Conservation (phyloP, 2,888 invertebrate species). For the Euproctis similis region DNA sequence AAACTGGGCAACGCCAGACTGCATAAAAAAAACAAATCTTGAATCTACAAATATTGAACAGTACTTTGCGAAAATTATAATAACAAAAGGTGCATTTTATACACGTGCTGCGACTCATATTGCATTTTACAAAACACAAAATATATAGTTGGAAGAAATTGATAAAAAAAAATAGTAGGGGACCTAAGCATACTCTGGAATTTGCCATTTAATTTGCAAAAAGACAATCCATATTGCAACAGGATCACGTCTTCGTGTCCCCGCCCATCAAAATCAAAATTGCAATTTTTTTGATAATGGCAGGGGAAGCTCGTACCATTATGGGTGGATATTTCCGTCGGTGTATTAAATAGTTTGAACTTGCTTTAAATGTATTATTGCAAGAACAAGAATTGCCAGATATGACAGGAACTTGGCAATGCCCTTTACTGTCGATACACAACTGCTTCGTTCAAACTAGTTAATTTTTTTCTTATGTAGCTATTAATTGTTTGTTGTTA, state of each 20-base stretch:
- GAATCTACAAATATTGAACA: too few relatives aligned
- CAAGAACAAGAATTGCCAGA: conserved; percentile 48
- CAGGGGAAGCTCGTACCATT: conserved; percentile 50
- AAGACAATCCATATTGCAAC: conserved; percentile 58
- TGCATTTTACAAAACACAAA: conserved; percentile 54
- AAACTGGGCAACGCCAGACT: too few relatives aligned
- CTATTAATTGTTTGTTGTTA: conserved; percentile 59
- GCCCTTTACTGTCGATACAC: conserved; percentile 60
- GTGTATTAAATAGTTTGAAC: conserved; percentile 50
- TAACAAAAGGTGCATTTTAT: conserved; percentile 46
- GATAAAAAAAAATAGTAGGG: conserved; percentile 43
- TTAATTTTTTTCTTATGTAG: conserved; percentile 47
- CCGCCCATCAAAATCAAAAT: conserved; percentile 60
- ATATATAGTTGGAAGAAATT: conserved; percentile 37
- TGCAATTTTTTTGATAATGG: conserved; percentile 65
- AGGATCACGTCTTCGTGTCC: conserved; percentile 49
- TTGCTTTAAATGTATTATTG: conserved; percentile 35
- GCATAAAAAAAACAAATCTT: too few relatives aligned
- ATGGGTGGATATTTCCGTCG: conserved; percentile 67
- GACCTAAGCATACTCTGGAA: conserved; percentile 39
- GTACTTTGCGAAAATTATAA: conserved; percentile 12
- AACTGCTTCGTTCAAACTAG: conserved; percentile 45
- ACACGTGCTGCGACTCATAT: conserved; percentile 64
- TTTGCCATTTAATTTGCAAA: conserved; percentile 65
- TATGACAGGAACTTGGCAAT: conserved; percentile 24